Percentiles rank a stretch among this genome's conserved stretches.
Evolutionary conservation across 2,888 invertebrate genomes (phyloP).

Genomic region (Cryptus armator): DNA sequence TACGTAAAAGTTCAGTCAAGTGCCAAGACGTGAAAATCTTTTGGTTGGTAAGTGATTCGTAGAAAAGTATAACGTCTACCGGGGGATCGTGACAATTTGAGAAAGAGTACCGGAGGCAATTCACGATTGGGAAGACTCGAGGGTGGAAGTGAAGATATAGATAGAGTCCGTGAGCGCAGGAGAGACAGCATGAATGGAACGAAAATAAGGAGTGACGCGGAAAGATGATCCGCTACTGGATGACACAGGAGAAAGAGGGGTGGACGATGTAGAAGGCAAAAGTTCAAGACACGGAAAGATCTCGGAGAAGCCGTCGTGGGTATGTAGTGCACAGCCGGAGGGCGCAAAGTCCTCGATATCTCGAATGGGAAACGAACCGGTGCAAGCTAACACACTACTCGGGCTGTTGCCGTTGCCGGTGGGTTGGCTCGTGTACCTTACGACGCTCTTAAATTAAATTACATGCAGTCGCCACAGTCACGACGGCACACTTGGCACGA

Average conservation of each 20-base stretch:
- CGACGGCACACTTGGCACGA: slow-evolving; percentile 83
- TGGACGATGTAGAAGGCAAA: background rate
- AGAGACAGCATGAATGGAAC: slow-evolving; percentile 40
- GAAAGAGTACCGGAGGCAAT: slow-evolving; percentile 25
- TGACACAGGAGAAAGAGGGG: background rate
- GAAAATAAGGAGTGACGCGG: slow-evolving; percentile 48
- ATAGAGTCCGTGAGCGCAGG: background rate
- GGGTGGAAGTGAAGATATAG: slow-evolving; percentile 4
- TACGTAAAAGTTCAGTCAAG: background rate
- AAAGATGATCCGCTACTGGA: slow-evolving; percentile 37
- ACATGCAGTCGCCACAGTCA: slow-evolving; percentile 82
- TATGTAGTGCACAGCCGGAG: slow-evolving; percentile 22
- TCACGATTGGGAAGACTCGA: background rate
- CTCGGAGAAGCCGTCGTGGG: slow-evolving; percentile 22
- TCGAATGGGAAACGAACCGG: slow-evolving; percentile 65
- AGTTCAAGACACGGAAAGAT: slow-evolving; percentile 19
- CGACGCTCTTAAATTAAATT: slow-evolving; percentile 83
- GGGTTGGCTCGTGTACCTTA: slow-evolving; percentile 76
- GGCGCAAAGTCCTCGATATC: slow-evolving; percentile 61
- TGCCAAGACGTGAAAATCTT: background rate
- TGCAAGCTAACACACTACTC: slow-evolving; percentile 18
- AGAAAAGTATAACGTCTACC: background rate
- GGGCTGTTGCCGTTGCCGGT: slow-evolving; percentile 12
- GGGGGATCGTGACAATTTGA: slow-evolving; percentile 23
- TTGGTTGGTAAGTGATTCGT: background rate